phyloP scores from a whole-genome alignment of 2,888 invertebrate species.

The Apocheima hispidaria region DNA sequence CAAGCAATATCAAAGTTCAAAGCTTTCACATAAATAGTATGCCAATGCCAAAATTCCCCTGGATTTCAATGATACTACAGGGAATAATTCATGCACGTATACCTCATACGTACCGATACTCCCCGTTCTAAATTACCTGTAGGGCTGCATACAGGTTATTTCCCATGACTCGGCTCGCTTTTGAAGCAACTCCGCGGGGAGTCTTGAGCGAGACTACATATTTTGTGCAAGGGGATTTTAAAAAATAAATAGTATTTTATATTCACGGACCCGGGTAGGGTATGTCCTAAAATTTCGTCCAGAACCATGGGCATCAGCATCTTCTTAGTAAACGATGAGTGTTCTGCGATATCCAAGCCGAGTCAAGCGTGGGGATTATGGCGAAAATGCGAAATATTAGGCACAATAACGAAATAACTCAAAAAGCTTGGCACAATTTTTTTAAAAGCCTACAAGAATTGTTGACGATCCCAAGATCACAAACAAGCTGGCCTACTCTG shows the following conservation, averaged over 20 bases:
- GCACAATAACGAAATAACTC: too few species aligned
- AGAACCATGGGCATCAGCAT: too few species aligned
- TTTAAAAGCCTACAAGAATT: too few species aligned
- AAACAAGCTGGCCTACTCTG: too few species aligned
- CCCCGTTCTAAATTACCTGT: constrained; percentile 15
- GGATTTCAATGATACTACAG: constrained; percentile 9
- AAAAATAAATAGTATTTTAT: background rate
- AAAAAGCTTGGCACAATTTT: too few species aligned
- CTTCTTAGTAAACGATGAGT: too few species aligned
- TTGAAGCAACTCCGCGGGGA: constrained; percentile 4
- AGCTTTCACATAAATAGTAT: constrained; percentile 13
- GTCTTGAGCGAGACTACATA: background rate
- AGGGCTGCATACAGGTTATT: constrained; percentile 20
- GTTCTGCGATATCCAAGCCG: too few species aligned
- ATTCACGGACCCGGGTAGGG: too few species aligned
- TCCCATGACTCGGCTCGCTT: constrained; percentile 6
- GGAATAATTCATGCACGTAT: constrained; percentile 28
- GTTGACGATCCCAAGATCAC: too few species aligned
- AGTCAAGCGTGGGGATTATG: too few species aligned
- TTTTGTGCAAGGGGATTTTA: background rate
- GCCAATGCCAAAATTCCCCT: constrained; percentile 9
- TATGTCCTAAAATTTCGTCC: too few species aligned
- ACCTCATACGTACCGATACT: constrained; percentile 21
- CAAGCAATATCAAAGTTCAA: constrained; percentile 4
- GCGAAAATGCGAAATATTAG: too few species aligned